phyloP scores from a whole-genome alignment of 1,140 invertebrate species.

The Leptoteleia sp. region DNA sequence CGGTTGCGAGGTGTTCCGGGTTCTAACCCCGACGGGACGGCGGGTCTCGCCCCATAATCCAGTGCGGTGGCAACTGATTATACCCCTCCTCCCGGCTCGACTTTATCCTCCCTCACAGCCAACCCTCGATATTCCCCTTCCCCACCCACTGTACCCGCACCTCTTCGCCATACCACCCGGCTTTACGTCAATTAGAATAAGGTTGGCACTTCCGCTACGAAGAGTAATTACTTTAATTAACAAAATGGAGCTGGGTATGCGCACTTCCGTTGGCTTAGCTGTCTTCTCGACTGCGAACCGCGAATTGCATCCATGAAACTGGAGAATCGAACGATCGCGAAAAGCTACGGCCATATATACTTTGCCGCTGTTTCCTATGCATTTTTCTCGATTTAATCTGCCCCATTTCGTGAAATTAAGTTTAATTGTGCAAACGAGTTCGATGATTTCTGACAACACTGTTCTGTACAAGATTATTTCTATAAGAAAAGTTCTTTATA shows the following conservation, averaged over 20 bases:
- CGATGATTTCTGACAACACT: too few relatives aligned
- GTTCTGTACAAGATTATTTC: too few relatives aligned
- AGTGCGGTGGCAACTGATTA: constrained; percentile 81
- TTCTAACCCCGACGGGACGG: constrained; percentile 75
- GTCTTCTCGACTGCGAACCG: constrained; percentile 65
- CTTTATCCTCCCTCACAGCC: constrained; percentile 73
- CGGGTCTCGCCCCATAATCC: constrained; percentile 78
- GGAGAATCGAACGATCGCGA: constrained; percentile 45
- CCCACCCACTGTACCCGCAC: constrained; percentile 33
- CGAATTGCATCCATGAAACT: constrained; percentile 69
- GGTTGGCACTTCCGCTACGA: constrained; percentile 82
- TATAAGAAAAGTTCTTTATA: too few relatives aligned
- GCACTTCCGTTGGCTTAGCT: constrained; percentile 66
- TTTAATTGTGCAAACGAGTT: too few relatives aligned
- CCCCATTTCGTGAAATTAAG: too few relatives aligned
- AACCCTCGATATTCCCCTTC: constrained; percentile 56
- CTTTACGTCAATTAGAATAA: constrained; percentile 83
- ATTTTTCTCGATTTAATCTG: background rate
- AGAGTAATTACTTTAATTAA: constrained; percentile 84
- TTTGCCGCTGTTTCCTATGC: background rate
- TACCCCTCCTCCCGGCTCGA: constrained; percentile 71
- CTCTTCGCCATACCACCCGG: constrained; percentile 72
- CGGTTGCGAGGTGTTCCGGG: constrained; percentile 73
- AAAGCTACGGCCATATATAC: constrained; percentile 10
- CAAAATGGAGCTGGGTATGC: constrained; percentile 80